Base-by-base conservation (phyloP, 2,888 invertebrate species). In the Drosophila leonis region DNA sequence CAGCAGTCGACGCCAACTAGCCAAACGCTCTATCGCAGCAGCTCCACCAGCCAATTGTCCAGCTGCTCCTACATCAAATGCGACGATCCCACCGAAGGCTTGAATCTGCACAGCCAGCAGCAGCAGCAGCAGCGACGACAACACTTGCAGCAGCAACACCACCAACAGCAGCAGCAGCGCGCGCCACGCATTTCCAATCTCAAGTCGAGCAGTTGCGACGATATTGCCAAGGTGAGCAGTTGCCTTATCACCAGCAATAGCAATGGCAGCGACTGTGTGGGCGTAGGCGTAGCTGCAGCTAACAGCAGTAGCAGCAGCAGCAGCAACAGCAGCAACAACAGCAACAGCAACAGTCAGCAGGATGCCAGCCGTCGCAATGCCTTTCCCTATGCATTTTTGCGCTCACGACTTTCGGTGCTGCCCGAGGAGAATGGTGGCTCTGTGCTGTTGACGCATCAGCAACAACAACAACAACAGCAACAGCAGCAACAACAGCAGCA, bases 41-140 rank as follows among this genome's bases (percentile, higher is more conserved):
- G 96, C 91, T 96, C 96, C 41, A 96, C 96, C 33, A 96, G 96
- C 61, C 96, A 96, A 89, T 92, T 96, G 78, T 96, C 96, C 72
- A 95, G 95, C 29, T 92, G 91, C 75, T 93, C 93, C 27, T 96
- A 96, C 90, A 95, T 96, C 41, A 96, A 96, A 90, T 96, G 96
- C 72, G 96, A 96, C 90, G 96, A 96, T 93, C 96, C 96, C 10
- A 96, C 96, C n/a, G 96, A 96, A 85, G 96, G 96, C 46, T 94
- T 96, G 62, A 96, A 96, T 89, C 94, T 96, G 80, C 83, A 78
- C 18, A 55, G 52, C 42, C 80, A 80, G 9, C 73, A 68, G 52
- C 70, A 65, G 12, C 80, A 80, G 13, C 72, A 68, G 44, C 70
- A 65, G 9, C 80, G 59, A 13, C 80, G 59, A 13, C 71, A 63